Evolutionary conservation across 2,888 invertebrate genomes (phyloP).

Genomic region (Conistra vaccinii): DNA sequence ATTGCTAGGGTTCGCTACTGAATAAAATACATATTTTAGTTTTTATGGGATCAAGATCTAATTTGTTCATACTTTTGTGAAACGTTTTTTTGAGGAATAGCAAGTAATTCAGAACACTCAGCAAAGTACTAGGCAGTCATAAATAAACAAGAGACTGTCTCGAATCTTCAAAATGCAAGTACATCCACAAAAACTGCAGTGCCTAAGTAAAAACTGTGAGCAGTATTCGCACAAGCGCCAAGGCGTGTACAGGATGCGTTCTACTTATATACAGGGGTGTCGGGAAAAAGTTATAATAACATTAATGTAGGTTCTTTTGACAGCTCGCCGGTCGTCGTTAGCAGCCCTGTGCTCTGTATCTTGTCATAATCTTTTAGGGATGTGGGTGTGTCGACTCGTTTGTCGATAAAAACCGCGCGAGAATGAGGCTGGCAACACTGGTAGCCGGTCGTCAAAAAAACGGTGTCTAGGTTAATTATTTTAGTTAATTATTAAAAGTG

Average conservation of each 20-base stretch:
- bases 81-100: background rate
- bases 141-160: conserved; percentile 19
- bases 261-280: conserved; percentile 75
- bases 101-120: background rate
- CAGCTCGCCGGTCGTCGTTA: conserved; percentile 88
- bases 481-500: too few relatives aligned
- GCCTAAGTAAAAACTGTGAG: conserved; percentile 45
- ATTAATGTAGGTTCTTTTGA: conserved; percentile 91
- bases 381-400: conserved; percentile 67
- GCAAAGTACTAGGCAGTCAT: conserved; percentile 34
- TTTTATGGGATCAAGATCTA: background rate
- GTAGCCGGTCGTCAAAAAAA: too few relatives aligned
- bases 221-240: conserved; percentile 59
- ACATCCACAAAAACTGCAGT: conserved; percentile 39
- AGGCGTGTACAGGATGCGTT: conserved; percentile 62
- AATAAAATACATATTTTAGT: background rate
- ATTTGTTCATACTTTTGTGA: background rate
- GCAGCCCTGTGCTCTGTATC: conserved; percentile 89
- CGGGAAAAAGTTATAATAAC: conserved; percentile 90
- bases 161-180: conserved; percentile 23
- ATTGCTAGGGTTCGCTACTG: background rate
- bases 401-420: conserved; percentile 57
- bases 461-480: too few relatives aligned
- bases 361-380: conserved; percentile 89
- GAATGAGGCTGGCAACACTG: too few relatives aligned